A percentile compares a stretch with the other conserved stretches of the same genome.
Evolutionary conservation across 2,888 invertebrate genomes (phyloP).

Genomic region (Epirrhoe tristata): DNA sequence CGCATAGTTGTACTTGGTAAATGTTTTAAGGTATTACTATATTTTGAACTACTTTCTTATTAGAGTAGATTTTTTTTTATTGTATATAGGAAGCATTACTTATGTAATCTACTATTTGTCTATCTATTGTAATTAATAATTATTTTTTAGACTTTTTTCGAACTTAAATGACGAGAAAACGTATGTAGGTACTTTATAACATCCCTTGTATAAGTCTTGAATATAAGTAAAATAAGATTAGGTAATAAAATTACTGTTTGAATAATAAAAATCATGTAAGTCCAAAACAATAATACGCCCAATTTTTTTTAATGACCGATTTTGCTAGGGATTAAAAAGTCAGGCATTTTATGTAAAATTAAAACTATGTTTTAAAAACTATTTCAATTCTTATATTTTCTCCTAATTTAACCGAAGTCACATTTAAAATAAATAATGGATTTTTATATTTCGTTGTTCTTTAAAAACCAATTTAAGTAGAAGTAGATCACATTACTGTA

Average conservation of each 20-base stretch:
- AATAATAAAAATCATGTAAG: background rate
- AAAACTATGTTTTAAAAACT: too few species aligned
- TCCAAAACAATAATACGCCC: background rate
- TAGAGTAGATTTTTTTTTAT: background rate
- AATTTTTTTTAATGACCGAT: background rate
- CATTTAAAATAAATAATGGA: background rate
- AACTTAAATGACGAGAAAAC: background rate
- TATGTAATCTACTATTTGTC: background rate
- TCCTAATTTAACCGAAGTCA: background rate
- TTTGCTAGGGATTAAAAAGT: background rate
- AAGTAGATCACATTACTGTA: background rate
- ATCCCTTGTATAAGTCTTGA: background rate
- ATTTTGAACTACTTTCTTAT: too few species aligned
- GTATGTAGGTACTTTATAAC: background rate
- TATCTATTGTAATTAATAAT: slow-evolving; percentile 1
- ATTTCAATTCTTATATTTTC: too few species aligned
- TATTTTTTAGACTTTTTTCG: background rate
- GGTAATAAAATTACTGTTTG: slow-evolving; percentile 4
- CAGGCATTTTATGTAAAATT: too few species aligned
- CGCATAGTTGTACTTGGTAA: too few species aligned
- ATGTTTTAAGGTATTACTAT: too few species aligned
- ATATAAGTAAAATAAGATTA: background rate
- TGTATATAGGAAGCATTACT: background rate
- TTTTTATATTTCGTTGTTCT: too few species aligned
- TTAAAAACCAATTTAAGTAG: too few species aligned